phyloP scores from a whole-genome alignment of 64 coral and sea anemone species.

The Actinia tenebrosa region DNA sequence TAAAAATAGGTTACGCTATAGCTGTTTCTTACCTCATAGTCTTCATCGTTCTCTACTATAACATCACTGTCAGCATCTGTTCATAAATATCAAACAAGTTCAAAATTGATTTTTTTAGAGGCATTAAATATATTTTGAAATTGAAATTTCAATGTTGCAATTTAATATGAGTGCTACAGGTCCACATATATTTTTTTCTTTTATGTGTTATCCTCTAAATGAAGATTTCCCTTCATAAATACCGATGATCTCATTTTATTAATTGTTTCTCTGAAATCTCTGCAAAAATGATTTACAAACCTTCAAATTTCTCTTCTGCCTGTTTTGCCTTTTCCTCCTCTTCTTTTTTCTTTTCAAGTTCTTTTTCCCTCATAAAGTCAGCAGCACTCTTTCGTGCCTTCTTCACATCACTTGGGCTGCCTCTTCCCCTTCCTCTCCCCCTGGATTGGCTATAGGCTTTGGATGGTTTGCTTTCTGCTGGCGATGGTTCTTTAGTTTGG shows the following conservation, averaged over 20 bases:
- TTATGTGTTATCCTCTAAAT: too few species aligned
- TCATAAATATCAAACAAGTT: conserved; percentile 17
- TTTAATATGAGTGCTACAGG: too few species aligned
- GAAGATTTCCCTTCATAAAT: too few species aligned
- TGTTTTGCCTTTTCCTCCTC: conserved; percentile 41
- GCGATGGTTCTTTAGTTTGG: background rate
- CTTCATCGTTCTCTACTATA: conserved; percentile 38
- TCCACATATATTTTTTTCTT: too few species aligned
- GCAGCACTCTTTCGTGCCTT: conserved; percentile 82
- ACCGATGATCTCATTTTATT: too few species aligned
- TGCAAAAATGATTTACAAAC: conserved; percentile 8
- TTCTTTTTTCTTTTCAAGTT: conserved; percentile 59
- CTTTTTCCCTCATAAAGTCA: conserved; percentile 77
- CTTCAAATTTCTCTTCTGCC: conserved; percentile 58
- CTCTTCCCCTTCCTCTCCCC: conserved; percentile 74
- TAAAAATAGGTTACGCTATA: background rate
- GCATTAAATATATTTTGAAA: too few species aligned
- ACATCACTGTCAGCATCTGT: conserved; percentile 39
- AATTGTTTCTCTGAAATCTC: too few species aligned
- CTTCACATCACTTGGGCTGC: conserved; percentile 44
- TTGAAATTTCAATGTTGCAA: too few species aligned
- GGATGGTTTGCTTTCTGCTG: background rate
- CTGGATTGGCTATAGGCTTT: conserved; percentile 5
- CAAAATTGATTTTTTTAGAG: too few species aligned
- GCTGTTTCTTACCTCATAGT: conserved; percentile 10